Evolutionary conservation across 1,140 invertebrate species (phyloP).

Genomic region (Daktulosphaira vitifoliae): DNA sequence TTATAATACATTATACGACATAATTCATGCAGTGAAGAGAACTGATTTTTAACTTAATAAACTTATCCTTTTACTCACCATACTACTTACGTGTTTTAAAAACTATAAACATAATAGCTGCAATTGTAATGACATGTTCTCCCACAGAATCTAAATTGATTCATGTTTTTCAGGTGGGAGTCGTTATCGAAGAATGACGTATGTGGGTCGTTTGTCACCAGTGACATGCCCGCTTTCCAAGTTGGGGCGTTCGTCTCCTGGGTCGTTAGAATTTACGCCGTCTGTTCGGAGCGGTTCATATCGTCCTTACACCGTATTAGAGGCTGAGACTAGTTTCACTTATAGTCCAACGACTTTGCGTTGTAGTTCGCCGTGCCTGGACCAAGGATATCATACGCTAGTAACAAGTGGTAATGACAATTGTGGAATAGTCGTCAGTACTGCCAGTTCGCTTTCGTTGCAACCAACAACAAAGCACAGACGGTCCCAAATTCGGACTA

Average conservation of each 20-base stretch:
- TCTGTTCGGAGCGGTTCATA: constrained; percentile 27
- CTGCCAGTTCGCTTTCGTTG: constrained; percentile 31
- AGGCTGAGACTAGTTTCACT: constrained; percentile 33
- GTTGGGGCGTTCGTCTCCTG: constrained; percentile 48
- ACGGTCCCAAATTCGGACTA: constrained; percentile 37
- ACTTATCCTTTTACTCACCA: too few relatives aligned
- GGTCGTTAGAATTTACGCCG: constrained; percentile 36
- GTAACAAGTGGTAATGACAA: constrained; percentile 50
- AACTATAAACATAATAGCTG: too few relatives aligned
- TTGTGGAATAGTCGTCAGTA: constrained; percentile 47
- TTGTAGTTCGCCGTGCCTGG: constrained; percentile 34
- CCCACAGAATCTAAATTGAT: too few relatives aligned
- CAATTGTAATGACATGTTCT: too few relatives aligned
- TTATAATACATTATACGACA: too few relatives aligned
- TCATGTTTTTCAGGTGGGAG: neutral
- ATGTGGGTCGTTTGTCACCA: constrained; percentile 43
- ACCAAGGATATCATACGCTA: constrained; percentile 57
- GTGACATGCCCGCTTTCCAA: constrained; percentile 52
- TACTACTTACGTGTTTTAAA: too few relatives aligned
- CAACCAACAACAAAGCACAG: constrained; percentile 23
- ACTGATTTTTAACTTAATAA: too few relatives aligned
- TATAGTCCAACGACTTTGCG: constrained; percentile 33
- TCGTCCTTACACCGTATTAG: constrained; percentile 9
- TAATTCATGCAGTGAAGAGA: too few relatives aligned
- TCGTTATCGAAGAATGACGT: constrained; percentile 5